Conservation (phyloP, 2,797 vertebrate species). For the Rousettus madagascariensis region DNA sequence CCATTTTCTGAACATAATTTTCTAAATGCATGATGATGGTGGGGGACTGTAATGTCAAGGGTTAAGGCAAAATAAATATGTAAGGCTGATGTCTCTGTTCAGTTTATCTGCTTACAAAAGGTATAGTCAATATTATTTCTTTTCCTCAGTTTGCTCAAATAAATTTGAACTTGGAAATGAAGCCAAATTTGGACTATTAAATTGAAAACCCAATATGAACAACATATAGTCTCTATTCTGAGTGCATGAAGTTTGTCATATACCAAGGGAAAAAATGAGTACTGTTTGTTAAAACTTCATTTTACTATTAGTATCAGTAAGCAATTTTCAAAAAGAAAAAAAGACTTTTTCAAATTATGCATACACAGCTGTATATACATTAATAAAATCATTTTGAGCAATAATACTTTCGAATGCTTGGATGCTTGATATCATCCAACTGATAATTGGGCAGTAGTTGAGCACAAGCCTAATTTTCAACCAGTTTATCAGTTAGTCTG, state of each 20-base stretch:
- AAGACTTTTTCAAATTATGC: slow-evolving; percentile 6
- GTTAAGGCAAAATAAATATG: background rate
- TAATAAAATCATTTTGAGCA: background rate
- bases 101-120: slow-evolving; percentile 5
- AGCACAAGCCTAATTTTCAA: background rate
- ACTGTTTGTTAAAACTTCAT: background rate
- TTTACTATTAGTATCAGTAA: background rate
- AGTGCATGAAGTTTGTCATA: background rate
- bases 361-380: background rate
- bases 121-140: slow-evolving; percentile 44
- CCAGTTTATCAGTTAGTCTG: background rate
- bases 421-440: background rate
- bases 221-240: background rate
- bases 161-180: slow-evolving; percentile 58
- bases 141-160: slow-evolving; percentile 41
- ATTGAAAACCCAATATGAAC: slow-evolving; percentile 43
- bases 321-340: background rate
- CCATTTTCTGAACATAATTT: background rate
- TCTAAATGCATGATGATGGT: background rate
- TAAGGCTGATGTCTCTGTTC: background rate
- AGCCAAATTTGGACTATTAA: slow-evolving; percentile 38
- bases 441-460: background rate
- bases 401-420: background rate
- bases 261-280: background rate
- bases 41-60: background rate